phyloP scores from a whole-genome alignment of 2,113 vertebrate genomes.

The Notarius lentiginosus region DNA sequence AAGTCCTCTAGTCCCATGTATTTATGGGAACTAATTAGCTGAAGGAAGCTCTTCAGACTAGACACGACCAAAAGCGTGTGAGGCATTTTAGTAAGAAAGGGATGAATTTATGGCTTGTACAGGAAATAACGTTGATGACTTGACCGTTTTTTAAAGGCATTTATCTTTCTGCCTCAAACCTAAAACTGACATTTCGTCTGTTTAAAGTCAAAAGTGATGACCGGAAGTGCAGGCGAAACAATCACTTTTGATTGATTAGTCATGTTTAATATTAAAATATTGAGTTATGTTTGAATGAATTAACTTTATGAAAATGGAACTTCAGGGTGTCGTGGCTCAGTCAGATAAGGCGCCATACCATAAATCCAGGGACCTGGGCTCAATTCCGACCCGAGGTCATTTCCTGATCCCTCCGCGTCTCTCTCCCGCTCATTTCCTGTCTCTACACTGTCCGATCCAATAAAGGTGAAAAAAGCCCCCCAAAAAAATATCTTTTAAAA shows the following conservation, averaged over 20 bases:
- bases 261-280: too few species aligned
- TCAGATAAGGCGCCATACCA: too few species aligned
- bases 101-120: background rate
- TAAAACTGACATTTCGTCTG: background rate
- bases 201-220: background rate
- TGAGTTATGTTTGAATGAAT: background rate
- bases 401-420: too few species aligned
- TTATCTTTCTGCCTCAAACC: background rate
- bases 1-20: background rate
- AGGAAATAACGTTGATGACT: background rate
- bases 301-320: background rate
- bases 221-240: background rate
- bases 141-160: background rate
- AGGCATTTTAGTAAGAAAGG: background rate
- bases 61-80: background rate
- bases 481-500: too few species aligned
- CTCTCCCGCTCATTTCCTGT: too few species aligned
- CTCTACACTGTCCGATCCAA: too few species aligned
- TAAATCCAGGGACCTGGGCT: too few species aligned
- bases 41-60: background rate
- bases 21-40: background rate
- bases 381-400: too few species aligned
- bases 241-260: background rate
- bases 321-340: too few species aligned
- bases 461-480: too few species aligned